These are phyloP conservation scores for Papilio helenus DNA, from an alignment of 1,140 invertebrate genomes.

Conservation along the genomic window DNA sequence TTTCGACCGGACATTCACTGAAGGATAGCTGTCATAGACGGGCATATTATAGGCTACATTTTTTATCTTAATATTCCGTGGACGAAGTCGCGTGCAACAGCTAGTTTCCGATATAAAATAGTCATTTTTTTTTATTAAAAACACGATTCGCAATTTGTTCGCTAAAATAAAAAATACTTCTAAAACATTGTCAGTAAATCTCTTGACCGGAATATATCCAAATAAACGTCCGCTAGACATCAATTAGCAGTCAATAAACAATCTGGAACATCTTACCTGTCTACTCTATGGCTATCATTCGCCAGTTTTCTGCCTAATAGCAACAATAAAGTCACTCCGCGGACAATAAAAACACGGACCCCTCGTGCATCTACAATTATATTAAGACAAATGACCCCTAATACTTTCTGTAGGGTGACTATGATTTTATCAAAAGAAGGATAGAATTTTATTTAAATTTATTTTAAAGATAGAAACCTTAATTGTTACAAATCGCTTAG, in stretches of 20 bases:
- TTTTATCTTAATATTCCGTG: no score
- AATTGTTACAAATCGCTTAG: neutral
- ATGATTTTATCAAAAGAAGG: neutral
- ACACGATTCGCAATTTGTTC: no score
- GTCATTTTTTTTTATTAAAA: no score
- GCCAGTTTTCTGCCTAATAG: neutral
- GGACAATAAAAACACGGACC: conserved; percentile 38
- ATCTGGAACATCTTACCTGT: conserved; percentile 8
- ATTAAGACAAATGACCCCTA: conserved; percentile 46
- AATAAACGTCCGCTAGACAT: neutral
- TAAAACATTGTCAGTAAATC: neutral
- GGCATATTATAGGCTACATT: no score
- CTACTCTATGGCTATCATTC: neutral
- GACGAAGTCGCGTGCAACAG: no score
- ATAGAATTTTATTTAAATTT: neutral
- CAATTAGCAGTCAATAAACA: conserved; percentile 17
- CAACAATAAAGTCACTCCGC: neutral
- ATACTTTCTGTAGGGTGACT: conserved; percentile 37
- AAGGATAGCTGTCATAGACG: no score
- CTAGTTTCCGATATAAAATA: no score
- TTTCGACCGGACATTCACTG: no score
- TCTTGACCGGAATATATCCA: neutral
- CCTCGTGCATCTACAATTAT: conserved; percentile 48
- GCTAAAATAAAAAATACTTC: neutral
- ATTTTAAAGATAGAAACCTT: no score